Evolutionary conservation across 2,888 invertebrate genomes (phyloP), one percentile per base, ranked within the genome.

Genomic region (Ennomos fuscantarius): DNA sequence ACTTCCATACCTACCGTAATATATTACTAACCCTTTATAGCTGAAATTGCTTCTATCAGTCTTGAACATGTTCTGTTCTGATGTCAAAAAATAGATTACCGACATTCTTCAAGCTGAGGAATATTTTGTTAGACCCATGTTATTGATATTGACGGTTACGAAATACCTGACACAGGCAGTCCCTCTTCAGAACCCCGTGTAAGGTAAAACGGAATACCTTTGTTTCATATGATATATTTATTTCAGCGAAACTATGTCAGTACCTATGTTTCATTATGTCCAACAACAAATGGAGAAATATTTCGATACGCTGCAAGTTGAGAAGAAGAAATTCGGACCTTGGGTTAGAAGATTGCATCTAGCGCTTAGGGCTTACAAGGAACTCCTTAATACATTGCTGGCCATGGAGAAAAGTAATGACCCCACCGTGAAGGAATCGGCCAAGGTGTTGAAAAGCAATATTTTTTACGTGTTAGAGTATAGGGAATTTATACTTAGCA

Each of bases 391-490:
- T 73, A 98, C 97, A 58, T 89, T 99, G 64, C 88, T 94, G 63
- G 94, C 94, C 10, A 97, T 99, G 96, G 97, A 97, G 82, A 95
- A 93, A 78, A 95, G 95, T 59, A 80, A 87, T 1, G 96, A 97
- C 78, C 86, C 89, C 36, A 93, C 94, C 24, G 95, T 98, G 1
- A 93, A 94, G 66, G 96, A 96, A 52, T 96, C 97, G 11, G 95
- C 97, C 39, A 95, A 95, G 88, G 96, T 97, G 72, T 95, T 99
- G 68, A 96, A 98, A 86, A 96, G 96, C 84, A 97, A 97, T 84
- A 95, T 98, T 66, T 97, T 99, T 87, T 99, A 99, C 87, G 96
- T 98, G 43, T 93, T 97, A 71, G 99, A 99, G 86, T 99, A 99
- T 84, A 94, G 99, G 64, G 99, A 99, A 86, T 95, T 98, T 68